Evolutionary conservation across 2,888 invertebrate species (phyloP), one percentile per base, ranked within the genome.

Genomic region (Timandra comae): DNA sequence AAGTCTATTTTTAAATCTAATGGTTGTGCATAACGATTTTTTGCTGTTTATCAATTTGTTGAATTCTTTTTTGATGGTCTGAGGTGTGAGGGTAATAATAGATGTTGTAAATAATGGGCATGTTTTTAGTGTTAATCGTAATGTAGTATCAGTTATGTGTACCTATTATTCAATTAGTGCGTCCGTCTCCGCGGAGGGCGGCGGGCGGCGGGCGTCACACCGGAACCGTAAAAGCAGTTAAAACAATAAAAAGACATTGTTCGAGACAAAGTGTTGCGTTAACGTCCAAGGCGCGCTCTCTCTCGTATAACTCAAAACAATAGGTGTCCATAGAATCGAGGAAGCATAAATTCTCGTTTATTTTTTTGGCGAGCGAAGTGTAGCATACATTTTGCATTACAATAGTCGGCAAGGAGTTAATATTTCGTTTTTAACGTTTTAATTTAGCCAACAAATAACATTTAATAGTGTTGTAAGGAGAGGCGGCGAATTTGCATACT

Each of bases 371-470:
- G 53, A 49, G 49, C 52, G 48, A 41, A 55, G 50, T 55, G 52
- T 56, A 57, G 54, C 53, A 40, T 49, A 46, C 53, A 60, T 51
- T 61, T 82, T 77, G 73, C 82, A 82, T 81, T 53, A 81, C 80
- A 81, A 82, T 80, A 62, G 77, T 52, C 52, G 54, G 45, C 50
- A 48, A 56, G 53, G 55, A 57, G 60, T 67, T 62, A 60, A 59
- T 63, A 64, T 70, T 67, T 61, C 58, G 55, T 58, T 67, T 64
- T 67, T 63, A 71, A 70, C 73, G 63, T 81, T 77, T 81, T 80
- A 81, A 81, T 81, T 81, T 75, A 60, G 63, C 63, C 75, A 65
- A 77, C 79, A 80, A 80, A 80, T 77, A 79, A 75, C 66, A 59
- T 71, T 73, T 76, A 72, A 76, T 71, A 72, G 75, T 69, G 62